Percentiles rank a stretch among this genome's conserved stretches.
These are phyloP conservation scores for Aphaenogaster floridana DNA, from an alignment of 1,140 invertebrate genomes.

Conservation along the genomic window DNA sequence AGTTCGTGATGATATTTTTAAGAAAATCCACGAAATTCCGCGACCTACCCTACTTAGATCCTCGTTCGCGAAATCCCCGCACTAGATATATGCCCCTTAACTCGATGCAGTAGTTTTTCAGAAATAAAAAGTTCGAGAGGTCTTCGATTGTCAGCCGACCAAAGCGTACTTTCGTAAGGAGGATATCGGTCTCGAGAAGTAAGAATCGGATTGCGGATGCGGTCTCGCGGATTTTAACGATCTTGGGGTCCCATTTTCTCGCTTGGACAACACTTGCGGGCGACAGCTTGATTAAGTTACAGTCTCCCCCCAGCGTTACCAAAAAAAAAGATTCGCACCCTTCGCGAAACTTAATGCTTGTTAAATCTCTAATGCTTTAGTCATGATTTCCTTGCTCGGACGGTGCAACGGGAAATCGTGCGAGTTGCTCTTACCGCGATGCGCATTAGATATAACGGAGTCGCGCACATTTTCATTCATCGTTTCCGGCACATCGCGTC, in stretches of 20 bases:
- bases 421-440: not conserved
- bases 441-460: slow-evolving; percentile 9
- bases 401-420: slow-evolving; percentile 10
- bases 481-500: slow-evolving; percentile 76
- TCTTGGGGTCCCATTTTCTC: not conserved
- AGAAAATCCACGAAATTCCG: not conserved
- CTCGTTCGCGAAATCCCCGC: not conserved
- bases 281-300: slow-evolving; percentile 16
- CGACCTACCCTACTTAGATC: not conserved
- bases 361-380: not conserved
- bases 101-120: not conserved
- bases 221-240: slow-evolving; percentile 9
- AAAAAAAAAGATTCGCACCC: slow-evolving; percentile 6
- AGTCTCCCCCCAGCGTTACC: not conserved
- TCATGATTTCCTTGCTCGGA: not conserved
- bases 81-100: slow-evolving; percentile 28
- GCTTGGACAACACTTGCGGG: not conserved
- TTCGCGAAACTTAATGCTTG: not conserved
- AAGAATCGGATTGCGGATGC: not conserved
- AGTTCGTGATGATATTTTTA: not conserved
- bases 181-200: not conserved
- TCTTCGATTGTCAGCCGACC: slow-evolving; percentile 13
- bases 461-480: slow-evolving; percentile 81
- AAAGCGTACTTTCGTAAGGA: not conserved
- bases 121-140: slow-evolving; percentile 10